Evolutionary conservation across 2,797 vertebrate species (phyloP).

Genomic region (Poecilia gillii): DNA sequence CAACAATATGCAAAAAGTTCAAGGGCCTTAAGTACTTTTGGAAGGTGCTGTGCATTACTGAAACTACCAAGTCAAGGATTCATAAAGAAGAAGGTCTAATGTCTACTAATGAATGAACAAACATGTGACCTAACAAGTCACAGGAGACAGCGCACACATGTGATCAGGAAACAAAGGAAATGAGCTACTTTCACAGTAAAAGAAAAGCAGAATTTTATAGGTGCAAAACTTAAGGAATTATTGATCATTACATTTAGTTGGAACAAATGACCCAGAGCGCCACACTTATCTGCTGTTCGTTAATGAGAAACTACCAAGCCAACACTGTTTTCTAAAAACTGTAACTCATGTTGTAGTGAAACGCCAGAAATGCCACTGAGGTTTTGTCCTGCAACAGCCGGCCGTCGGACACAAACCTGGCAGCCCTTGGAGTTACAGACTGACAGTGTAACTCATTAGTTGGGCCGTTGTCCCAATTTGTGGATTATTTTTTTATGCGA

Average conservation of each 20-base stretch:
- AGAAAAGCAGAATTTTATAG: constrained; percentile 35
- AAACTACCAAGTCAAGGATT: background rate
- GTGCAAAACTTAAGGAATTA: constrained; percentile 48
- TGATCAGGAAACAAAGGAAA: constrained; percentile 14
- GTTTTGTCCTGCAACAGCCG: constrained; percentile 23
- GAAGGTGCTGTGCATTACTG: background rate
- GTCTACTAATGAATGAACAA: background rate
- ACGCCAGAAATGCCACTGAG: constrained; percentile 22
- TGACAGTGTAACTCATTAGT: background rate
- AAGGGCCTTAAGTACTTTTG: background rate
- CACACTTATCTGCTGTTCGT: constrained; percentile 17
- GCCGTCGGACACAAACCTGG: constrained; percentile 22
- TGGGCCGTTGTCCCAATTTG: background rate
- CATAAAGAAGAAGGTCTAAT: background rate
- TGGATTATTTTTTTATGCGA: background rate
- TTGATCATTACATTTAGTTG: constrained; percentile 45
- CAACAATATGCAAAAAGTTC: background rate
- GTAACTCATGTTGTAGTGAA: constrained; percentile 20
- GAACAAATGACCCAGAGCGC: constrained; percentile 19
- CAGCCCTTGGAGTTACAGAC: constrained; percentile 4
- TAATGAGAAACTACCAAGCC: constrained; percentile 14
- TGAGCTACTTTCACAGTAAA: constrained; percentile 1
- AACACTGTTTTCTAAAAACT: constrained; percentile 30
- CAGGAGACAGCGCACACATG: constrained; percentile 5
- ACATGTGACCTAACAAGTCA: constrained; percentile 1